Base-by-base conservation (phyloP, 2,113 vertebrate genomes). In the Chaetodon auriga region DNA sequence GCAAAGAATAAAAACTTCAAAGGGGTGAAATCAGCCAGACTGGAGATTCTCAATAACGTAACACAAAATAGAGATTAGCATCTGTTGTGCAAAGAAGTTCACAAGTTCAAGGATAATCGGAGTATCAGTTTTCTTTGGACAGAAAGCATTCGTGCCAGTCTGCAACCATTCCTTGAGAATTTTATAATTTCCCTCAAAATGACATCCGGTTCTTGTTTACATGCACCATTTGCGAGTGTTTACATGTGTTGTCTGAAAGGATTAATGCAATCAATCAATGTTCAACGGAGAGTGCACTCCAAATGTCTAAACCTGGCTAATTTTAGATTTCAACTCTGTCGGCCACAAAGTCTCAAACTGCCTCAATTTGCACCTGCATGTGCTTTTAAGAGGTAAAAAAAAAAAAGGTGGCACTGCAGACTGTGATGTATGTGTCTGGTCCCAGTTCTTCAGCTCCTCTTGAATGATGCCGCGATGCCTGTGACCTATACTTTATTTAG, bases 41-140 rank as follows among this genome's bases (percentile, higher is more conserved):
- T 74, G 49, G 0, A 62, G 75, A 68, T 54, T 58, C 58, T 75
- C 60, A 71, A 70, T 25, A 78, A 74, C 30, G 11, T 19, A 60
- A 62, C 70, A 82, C 36, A 75, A 73, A 51, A 60, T 35, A 13
- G 45, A 74, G 68, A 83, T 73, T 73, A 72, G 75, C 73, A 89
- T 87, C 78, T 76, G 83, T 64, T 64, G 62, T 49, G 78, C 65
- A 78, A 87, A 80, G 53, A 66, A 57, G 51, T 75, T 73, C 61
- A 68, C 25, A 48, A 66, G 75, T 79, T 73, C 64, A 63, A 55
- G 7, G 38, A 65, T 70, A 75, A 74, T 60, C n/a, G 30, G 19
- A 25, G 54, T 19, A 21, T 25, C 18, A 4, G 18, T 65, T 74
- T 43, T 70, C 25, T 63, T 4, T 60, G 41, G 6, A 41, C 11